Evolutionary conservation across 2,888 invertebrate species (phyloP).

Genomic region (Dysmachus trigonus): DNA sequence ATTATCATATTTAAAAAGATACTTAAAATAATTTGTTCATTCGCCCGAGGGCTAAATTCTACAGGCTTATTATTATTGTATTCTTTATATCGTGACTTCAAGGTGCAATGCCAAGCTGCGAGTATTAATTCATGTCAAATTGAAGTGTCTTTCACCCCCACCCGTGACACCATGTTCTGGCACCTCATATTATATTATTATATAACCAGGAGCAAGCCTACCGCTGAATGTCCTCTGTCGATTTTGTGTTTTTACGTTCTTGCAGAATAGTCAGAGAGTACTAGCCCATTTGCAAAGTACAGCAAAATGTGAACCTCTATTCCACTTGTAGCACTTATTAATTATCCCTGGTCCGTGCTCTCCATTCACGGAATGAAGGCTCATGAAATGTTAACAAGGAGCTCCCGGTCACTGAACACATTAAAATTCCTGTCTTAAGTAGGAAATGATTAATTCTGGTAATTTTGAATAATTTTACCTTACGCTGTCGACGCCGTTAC

Average conservation of each 20-base stretch:
- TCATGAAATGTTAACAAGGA: not conserved
- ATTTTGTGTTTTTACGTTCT: not conserved
- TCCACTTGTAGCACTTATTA: constrained; percentile 19
- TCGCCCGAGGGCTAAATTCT: too few relatives aligned
- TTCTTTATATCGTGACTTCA: too few relatives aligned
- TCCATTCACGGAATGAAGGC: not conserved
- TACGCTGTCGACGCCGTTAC: not conserved
- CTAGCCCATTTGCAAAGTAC: not conserved
- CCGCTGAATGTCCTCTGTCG: not conserved
- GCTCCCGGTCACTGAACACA: not conserved
- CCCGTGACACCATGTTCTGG: not conserved
- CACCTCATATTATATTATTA: not conserved
- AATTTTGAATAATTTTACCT: constrained; percentile 16
- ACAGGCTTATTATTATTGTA: too few relatives aligned
- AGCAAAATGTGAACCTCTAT: not conserved
- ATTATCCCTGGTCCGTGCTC: constrained; percentile 8
- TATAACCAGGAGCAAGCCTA: not conserved
- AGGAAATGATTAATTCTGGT: constrained; percentile 17
- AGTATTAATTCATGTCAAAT: not conserved
- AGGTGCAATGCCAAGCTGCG: not conserved
- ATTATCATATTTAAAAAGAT: too few relatives aligned
- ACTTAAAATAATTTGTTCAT: too few relatives aligned
- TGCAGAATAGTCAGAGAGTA: not conserved
- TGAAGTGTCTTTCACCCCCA: not conserved
- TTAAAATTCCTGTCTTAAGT: constrained; percentile 14